phyloP scores from a whole-genome alignment of 2,797 vertebrate genomes.

The Sternarchorhynchus goeldii region DNA sequence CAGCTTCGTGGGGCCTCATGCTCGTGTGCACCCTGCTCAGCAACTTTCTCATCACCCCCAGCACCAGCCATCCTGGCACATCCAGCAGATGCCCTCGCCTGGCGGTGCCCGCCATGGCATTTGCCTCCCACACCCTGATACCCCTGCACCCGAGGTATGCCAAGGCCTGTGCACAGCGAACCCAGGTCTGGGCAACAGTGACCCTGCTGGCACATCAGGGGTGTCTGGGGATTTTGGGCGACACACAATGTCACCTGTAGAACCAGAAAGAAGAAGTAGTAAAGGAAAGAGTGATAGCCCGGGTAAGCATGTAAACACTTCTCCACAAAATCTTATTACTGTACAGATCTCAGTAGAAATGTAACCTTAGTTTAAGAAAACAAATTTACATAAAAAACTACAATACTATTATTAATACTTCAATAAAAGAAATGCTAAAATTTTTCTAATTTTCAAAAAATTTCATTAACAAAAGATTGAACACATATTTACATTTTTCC shows the following conservation, averaged over 20 bases:
- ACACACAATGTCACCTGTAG: slow-evolving; percentile 81
- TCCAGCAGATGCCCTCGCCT: slow-evolving; percentile 81
- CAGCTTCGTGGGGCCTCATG: slow-evolving; percentile 78
- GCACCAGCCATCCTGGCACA: slow-evolving; percentile 81
- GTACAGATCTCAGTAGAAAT: not conserved
- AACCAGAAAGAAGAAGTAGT: slow-evolving; percentile 78
- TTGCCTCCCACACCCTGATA: slow-evolving; percentile 79
- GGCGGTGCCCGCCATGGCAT: slow-evolving; percentile 76
- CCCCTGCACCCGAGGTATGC: slow-evolving; percentile 60
- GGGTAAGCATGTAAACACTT: slow-evolving; percentile 73
- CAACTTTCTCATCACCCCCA: slow-evolving; percentile 81
- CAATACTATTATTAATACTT: not conserved
- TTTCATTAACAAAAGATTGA: too few species aligned
- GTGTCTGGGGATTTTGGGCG: slow-evolving; percentile 81
- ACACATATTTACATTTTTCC: not conserved
- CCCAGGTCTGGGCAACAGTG: slow-evolving; percentile 74
- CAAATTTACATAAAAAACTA: not conserved
- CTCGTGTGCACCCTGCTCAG: slow-evolving; percentile 73
- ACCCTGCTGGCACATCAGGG: slow-evolving; percentile 76
- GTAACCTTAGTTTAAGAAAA: not conserved
- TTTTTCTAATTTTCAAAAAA: too few species aligned
- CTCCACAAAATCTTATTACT: not conserved
- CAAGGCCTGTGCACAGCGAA: slow-evolving; percentile 77
- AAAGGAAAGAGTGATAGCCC: slow-evolving; percentile 86
- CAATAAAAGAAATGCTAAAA: not conserved